Conservation (phyloP, 2,797 vertebrate genomes). For the Oceanodroma leucorhoa region DNA sequence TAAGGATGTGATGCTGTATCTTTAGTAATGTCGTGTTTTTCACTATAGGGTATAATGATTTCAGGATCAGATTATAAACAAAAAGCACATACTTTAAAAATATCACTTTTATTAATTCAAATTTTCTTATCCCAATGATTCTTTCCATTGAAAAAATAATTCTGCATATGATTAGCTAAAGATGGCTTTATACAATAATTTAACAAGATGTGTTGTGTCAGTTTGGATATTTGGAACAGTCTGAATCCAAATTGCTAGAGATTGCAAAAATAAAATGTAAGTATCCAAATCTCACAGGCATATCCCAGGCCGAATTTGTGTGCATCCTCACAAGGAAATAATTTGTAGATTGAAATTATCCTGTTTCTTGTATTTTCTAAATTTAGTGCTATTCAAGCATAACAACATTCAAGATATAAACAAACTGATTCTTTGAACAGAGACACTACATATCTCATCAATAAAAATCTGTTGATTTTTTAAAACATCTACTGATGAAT, state of each 20-base stretch:
- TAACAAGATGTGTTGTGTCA: background rate
- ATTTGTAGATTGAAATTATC: background rate
- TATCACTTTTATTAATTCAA: background rate
- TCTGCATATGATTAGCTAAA: background rate
- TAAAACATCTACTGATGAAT: background rate
- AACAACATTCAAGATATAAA: background rate
- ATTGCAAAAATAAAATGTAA: background rate
- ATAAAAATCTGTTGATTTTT: background rate
- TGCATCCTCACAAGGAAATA: background rate
- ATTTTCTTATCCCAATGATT: background rate
- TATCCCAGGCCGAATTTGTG: background rate
- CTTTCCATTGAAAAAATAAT: background rate
- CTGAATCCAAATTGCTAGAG: background rate
- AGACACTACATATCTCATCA: background rate
- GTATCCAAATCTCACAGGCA: background rate
- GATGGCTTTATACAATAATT: background rate
- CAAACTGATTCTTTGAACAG: background rate
- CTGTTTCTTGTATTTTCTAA: background rate
- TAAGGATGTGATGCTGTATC: background rate
- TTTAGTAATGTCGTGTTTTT: background rate
- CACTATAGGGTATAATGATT: background rate
- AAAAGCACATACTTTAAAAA: background rate
- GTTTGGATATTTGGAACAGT: background rate
- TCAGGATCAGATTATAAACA: background rate
- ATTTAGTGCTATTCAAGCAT: background rate